Evolutionary conservation across 2,113 vertebrate genomes (phyloP).

Genomic region (Larimichthys crocea): DNA sequence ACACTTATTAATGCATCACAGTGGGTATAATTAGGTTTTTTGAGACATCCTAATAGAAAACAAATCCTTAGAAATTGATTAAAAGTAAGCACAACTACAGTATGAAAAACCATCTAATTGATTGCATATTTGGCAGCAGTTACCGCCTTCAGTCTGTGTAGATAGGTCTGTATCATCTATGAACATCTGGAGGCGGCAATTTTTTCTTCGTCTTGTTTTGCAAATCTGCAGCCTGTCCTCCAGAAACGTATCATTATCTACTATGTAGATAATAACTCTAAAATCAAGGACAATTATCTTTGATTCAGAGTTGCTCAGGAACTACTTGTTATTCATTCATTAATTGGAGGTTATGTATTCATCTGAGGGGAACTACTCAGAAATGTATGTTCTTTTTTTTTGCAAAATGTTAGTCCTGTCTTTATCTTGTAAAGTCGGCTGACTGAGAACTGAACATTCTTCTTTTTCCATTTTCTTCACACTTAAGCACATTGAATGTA

Average conservation of each 20-base stretch:
- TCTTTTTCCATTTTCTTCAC: constrained; percentile 50
- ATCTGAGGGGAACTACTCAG: background rate
- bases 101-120: background rate
- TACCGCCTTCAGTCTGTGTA: background rate
- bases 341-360: constrained; percentile 22
- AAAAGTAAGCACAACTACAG: background rate
- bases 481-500: constrained; percentile 58
- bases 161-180: background rate
- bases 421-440: constrained; percentile 20
- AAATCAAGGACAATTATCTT: constrained; percentile 28
- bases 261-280: background rate
- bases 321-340: background rate
- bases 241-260: background rate
- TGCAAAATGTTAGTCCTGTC: background rate
- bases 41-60: background rate
- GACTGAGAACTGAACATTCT: constrained; percentile 31
- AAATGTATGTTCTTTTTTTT: background rate
- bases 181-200: background rate
- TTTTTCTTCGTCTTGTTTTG: background rate
- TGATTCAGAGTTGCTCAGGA: constrained; percentile 3
- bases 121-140: background rate
- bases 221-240: background rate
- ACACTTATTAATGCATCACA: background rate
- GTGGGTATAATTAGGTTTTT: background rate
- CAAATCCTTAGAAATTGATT: background rate